Evolutionary conservation across 2,888 invertebrate species (phyloP).

Genomic region (Trichacis sp.): DNA sequence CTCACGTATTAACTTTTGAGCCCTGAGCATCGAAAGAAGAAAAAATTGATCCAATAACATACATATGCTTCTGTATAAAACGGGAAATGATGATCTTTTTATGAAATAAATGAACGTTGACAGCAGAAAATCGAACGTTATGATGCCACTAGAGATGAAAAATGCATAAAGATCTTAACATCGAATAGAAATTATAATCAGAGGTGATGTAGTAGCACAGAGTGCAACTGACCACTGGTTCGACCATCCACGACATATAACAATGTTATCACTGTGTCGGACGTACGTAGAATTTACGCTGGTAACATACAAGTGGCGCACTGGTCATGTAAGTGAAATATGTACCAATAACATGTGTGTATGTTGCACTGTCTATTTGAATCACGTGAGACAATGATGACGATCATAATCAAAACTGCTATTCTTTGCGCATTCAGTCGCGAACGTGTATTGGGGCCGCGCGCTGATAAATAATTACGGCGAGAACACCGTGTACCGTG

Average conservation of each 20-base stretch:
- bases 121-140: too few relatives aligned
- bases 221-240: constrained; percentile 45
- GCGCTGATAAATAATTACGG: background rate
- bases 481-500: background rate
- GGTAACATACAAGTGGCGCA: constrained; percentile 50
- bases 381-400: constrained; percentile 6
- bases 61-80: too few relatives aligned
- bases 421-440: background rate
- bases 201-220: constrained; percentile 32
- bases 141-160: background rate
- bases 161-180: background rate
- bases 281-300: constrained; percentile 58
- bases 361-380: background rate
- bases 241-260: constrained; percentile 50
- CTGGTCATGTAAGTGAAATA: constrained; percentile 54
- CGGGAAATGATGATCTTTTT: too few relatives aligned
- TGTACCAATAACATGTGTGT: constrained; percentile 39
- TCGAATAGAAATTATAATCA: constrained; percentile 21
- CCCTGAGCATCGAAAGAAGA: too few relatives aligned
- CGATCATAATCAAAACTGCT: background rate
- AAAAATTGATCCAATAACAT: too few relatives aligned
- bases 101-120: too few relatives aligned
- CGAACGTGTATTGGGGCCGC: background rate
- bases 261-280: constrained; percentile 59
- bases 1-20: too few relatives aligned